Base-by-base conservation (phyloP, 2,888 invertebrate species). In the Hyppa rectilinea region DNA sequence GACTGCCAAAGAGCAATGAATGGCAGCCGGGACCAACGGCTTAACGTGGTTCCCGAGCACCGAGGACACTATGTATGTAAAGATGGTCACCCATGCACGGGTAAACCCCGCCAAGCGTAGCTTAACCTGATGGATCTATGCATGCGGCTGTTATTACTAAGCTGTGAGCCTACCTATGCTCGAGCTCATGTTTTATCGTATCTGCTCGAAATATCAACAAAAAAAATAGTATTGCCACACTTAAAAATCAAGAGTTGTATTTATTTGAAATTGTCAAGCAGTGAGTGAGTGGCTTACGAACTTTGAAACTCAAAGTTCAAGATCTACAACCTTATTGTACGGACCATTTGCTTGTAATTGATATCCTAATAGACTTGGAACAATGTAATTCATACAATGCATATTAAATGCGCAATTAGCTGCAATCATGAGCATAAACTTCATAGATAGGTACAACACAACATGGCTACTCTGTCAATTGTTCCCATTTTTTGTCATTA, bases 341-440 rank as follows among this genome's bases (percentile, higher is more conserved):
- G 49, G 20, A 23, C 26, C 23, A 59, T 47, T 36, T 38, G 43
- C 52, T 43, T 43, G 75, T 73, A 75, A 73, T 74, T 66, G 67
- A 60, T 60, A 75, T 75, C 65, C 49, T 66, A 40, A 73, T 65
- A 66, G 49, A 74, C 74, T 56, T n/a, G 40, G 43, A 14, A 65
- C 52, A 52, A 36, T 66, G 53, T 74, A 65, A 66, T 49, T 73
- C 52, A 65, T 65, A 73, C 75, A 74, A 60, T 66, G 65, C 47
- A 65, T 55, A 73, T 73, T 59, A 65, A 58, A 74, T 34, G 74
- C 74, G 43, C 47, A 73, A 74, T 74, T 73, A 73, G 34, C 26
- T 53, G 29, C 59, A 40, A 23, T 55, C 49, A 45, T 36, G 45
- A 64, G 34, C 36, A 65, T 47, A 31, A 38, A 60, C 38, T 23